Evolutionary conservation across 2,888 invertebrate species (phyloP), one percentile per base, ranked within the genome.

Genomic region (Heteropelma amictum): DNA sequence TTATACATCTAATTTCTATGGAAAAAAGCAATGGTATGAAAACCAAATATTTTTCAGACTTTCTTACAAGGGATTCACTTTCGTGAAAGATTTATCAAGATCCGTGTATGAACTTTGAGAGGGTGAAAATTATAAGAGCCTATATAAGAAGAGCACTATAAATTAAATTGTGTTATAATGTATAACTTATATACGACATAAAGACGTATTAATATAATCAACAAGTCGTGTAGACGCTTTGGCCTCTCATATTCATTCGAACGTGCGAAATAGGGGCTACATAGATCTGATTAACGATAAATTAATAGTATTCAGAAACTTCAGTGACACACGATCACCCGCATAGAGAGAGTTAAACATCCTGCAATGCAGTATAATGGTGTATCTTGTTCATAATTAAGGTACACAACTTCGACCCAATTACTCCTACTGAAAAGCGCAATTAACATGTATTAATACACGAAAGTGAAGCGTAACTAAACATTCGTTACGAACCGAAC

Each of bases 171-270:
- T 2, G 23, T n/a, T n/a, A n/a, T n/a, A 8, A n/a, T n/a, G 1
- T n/a, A 47, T 19, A 45, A 45, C 10, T 45, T 0, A 10, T 45
- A n/a, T n/a, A n/a, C n/a, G n/a, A n/a, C n/a, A n/a, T n/a, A n/a
- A n/a, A n/a, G n/a, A n/a, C n/a, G n/a, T 21, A 53, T 53, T 10
- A 4, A 38, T 12, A 17, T 12, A 28, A 51, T 40, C 69, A 53
- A 69, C 61, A 45, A 49, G 69, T 69, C 51, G 42, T 21, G 40
- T 40, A 30, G 40, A 60, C 51, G 45, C 28, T 53, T 61, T 47
- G 47, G 63, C 47, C 54, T 63, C 63, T 23, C 12, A 38, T 5
- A 14, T 12, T 14, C 12, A 10, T 19, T 23, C 19, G 8, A 38
- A 14, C 19, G 61, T 54, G 54, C 42, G 12, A 3, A 54, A n/a